phyloP scores from a whole-genome alignment of 1,140 invertebrate species.

The Coelopa frigida region DNA sequence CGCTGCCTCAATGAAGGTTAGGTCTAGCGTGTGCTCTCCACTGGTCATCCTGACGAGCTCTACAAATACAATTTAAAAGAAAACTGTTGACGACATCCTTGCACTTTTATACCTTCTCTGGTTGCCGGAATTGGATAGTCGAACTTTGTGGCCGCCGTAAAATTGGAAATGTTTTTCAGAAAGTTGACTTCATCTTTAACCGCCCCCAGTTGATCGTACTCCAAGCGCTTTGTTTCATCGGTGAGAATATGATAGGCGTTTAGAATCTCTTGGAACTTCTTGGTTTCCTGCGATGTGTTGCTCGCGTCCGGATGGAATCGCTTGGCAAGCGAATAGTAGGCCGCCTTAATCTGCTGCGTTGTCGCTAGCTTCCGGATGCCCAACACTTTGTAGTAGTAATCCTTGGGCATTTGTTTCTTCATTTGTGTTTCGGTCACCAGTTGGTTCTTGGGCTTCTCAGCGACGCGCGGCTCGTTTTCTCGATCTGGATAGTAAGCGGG shows the following conservation, averaged over 20 bases:
- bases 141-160: too few relatives aligned
- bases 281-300: conserved; percentile 61
- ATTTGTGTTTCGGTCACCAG: conserved; percentile 12
- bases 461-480: conserved; percentile 16
- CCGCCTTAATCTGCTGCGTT: conserved; percentile 75
- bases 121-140: neutral
- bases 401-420: conserved; percentile 50
- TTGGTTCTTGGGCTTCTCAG: conserved; percentile 6
- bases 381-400: conserved; percentile 83
- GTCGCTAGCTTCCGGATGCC: conserved; percentile 64
- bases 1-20: conserved; percentile 29
- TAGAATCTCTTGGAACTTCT: conserved; percentile 79
- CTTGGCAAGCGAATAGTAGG: conserved; percentile 69
- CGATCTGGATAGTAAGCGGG: conserved; percentile 32
- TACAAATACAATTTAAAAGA: conserved; percentile 4
- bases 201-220: conserved; percentile 57
- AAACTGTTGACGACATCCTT: neutral
- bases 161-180: conserved; percentile 19
- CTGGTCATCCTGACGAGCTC: conserved; percentile 23
- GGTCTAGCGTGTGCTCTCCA: conserved; percentile 19
- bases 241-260: conserved; percentile 80
- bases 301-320: conserved; percentile 61
- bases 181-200: conserved; percentile 32
- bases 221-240: conserved; percentile 66
- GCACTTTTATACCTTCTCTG: conserved; percentile 8